phyloP scores from a whole-genome alignment of 2,113 vertebrate species.

The Ploceus nigricollis region DNA sequence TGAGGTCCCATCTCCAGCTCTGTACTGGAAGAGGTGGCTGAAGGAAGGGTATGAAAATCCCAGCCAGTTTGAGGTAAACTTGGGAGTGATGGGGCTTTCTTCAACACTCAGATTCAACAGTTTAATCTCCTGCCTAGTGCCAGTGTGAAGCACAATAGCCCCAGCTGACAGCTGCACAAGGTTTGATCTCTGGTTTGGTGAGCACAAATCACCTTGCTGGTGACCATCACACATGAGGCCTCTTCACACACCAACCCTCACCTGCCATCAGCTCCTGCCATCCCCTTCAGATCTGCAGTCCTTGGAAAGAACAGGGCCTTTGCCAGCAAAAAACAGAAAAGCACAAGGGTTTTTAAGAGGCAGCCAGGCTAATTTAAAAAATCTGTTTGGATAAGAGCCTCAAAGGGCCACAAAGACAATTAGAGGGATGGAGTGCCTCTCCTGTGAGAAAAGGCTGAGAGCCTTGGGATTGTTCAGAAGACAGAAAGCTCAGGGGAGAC shows the following conservation, averaged over 20 bases:
- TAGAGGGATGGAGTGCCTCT: neutral
- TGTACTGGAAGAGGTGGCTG: neutral
- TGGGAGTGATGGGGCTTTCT: neutral
- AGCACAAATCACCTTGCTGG: neutral
- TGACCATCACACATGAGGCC: fast-evolving
- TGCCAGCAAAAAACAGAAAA: neutral
- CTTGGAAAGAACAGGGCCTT: neutral
- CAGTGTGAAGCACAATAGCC: neutral
- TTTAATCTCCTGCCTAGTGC: neutral
- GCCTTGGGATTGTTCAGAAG: neutral
- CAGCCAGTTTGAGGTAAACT: neutral
- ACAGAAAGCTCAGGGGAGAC: neutral
- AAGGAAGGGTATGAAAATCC: neutral
- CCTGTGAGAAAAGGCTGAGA: neutral
- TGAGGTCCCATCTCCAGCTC: neutral
- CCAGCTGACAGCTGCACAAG: no score
- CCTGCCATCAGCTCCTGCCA: neutral
- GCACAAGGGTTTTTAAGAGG: neutral
- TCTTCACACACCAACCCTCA: neutral
- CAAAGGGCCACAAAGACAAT: neutral
- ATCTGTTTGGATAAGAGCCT: neutral
- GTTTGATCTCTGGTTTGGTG: neutral
- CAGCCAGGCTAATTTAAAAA: neutral
- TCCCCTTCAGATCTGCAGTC: fast-evolving
- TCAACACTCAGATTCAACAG: neutral